Evolutionary conservation across 2,797 vertebrate species (phyloP).

Genomic region (Spizella passerina): DNA sequence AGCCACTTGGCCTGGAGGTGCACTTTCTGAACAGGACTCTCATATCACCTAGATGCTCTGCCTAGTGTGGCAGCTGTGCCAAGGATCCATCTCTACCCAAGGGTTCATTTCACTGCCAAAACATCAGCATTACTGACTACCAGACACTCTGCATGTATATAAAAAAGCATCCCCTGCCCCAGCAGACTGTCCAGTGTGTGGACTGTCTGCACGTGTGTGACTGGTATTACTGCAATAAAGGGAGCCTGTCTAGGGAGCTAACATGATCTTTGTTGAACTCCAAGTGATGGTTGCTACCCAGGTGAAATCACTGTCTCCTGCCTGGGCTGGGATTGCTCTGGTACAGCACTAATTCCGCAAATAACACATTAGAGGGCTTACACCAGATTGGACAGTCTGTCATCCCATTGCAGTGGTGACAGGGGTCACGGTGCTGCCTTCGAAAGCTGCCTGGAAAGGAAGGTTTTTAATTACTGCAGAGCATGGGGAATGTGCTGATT

Average conservation of each 20-base stretch:
- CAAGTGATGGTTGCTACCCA: accelerated
- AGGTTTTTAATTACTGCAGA: conserved; percentile 16
- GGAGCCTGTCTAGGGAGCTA: not conserved
- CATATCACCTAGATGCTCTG: not conserved
- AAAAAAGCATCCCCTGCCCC: not conserved
- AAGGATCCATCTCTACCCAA: not conserved
- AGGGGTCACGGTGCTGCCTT: not conserved
- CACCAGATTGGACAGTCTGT: not conserved
- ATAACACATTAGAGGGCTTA: not conserved
- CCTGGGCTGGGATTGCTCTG: accelerated
- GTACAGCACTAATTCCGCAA: not conserved
- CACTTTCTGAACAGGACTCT: not conserved
- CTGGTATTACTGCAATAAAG: not conserved
- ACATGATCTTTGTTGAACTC: accelerated
- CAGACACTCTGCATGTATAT: not conserved
- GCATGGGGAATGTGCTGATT: not conserved
- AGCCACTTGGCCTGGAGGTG: not conserved
- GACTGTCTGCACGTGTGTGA: not conserved
- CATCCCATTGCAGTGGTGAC: not conserved
- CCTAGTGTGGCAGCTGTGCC: not conserved
- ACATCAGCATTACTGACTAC: not conserved
- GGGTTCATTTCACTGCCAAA: not conserved
- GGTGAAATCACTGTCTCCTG: not conserved
- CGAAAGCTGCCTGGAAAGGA: not conserved
- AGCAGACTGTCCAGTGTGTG: not conserved